Percentiles rank a stretch among this genome's conserved stretches.
These are phyloP conservation scores for Nymphalis io DNA, from an alignment of 1,140 invertebrate genomes.

Conservation along the genomic window DNA sequence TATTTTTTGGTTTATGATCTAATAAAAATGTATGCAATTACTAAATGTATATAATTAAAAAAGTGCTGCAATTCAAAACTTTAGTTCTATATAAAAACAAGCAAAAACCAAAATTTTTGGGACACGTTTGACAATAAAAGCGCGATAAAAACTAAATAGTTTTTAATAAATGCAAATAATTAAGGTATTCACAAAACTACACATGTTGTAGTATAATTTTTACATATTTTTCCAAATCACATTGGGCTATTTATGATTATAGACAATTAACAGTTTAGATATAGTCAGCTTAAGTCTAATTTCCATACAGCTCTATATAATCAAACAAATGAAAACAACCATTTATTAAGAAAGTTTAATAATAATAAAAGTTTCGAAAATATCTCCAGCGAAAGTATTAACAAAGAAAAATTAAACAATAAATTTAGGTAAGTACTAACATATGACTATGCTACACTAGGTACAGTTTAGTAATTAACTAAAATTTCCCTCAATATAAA, in stretches of 20 bases:
- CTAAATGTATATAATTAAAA: no score
- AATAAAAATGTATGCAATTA: no score
- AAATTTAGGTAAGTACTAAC: conserved; percentile 79
- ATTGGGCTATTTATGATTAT: background rate
- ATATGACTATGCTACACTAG: conserved; percentile 75
- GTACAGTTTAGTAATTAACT: conserved; percentile 77
- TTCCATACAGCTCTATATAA: background rate
- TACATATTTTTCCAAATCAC: conserved; percentile 7
- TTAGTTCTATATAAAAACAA: no score
- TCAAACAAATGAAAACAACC: conserved; percentile 34
- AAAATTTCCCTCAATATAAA: conserved; percentile 76
- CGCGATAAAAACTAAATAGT: conserved; percentile 7
- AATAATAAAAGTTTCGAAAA: conserved; percentile 79
- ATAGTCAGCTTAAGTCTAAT: background rate
- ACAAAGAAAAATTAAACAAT: conserved; percentile 75
- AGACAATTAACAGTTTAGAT: background rate
- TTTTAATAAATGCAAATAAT: conserved; percentile 14
- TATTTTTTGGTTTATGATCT: no score
- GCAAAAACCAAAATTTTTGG: no score
- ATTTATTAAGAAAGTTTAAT: conserved; percentile 79
- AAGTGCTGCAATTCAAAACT: no score
- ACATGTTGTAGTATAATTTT: conserved; percentile 14
- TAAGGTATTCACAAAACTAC: conserved; percentile 11
- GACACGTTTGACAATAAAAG: background rate
- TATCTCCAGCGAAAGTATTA: conserved; percentile 76